Percentiles rank a stretch among this genome's conserved stretches.
These are phyloP conservation scores for Trachelus stipa DNA, from an alignment of 2,888 invertebrate genomes.

Conservation along the genomic window DNA sequence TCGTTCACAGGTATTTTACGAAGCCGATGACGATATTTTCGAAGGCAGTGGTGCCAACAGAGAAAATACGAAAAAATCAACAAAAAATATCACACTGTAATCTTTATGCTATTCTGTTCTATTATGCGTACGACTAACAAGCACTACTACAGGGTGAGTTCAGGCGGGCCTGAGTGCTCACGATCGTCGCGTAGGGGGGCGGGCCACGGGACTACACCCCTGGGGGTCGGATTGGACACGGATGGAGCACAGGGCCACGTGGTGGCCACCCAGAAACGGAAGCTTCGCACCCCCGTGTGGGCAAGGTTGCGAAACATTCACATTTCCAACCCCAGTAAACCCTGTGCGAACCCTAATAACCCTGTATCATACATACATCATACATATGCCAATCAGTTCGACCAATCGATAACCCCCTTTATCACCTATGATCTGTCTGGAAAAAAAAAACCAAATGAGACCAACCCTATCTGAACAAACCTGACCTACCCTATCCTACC, in stretches of 20 bases:
- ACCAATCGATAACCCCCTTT: background rate
- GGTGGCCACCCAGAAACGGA: constrained; percentile 75
- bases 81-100: background rate
- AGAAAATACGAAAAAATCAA: background rate
- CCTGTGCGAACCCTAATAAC: constrained; percentile 16
- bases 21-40: background rate
- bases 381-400: background rate
- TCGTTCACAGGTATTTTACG: background rate
- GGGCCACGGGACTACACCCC: constrained; percentile 67
- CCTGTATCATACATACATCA: background rate
- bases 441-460: background rate
- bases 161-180: constrained; percentile 69
- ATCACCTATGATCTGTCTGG: background rate
- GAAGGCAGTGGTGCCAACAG: background rate
- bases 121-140: constrained; percentile 55
- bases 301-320: constrained; percentile 79
- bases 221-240: constrained; percentile 67
- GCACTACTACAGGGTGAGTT: constrained; percentile 67
- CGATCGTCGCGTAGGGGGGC: constrained; percentile 67
- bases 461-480: background rate
- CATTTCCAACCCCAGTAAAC: constrained; percentile 70
- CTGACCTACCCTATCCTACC: background rate
- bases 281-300: constrained; percentile 86
- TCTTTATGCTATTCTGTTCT: constrained; percentile 30
- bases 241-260: constrained; percentile 65